Evolutionary conservation across 1,140 invertebrate species (phyloP), one percentile per base, ranked within the genome.

Genomic region (Macrotrachela quadricornifera): DNA sequence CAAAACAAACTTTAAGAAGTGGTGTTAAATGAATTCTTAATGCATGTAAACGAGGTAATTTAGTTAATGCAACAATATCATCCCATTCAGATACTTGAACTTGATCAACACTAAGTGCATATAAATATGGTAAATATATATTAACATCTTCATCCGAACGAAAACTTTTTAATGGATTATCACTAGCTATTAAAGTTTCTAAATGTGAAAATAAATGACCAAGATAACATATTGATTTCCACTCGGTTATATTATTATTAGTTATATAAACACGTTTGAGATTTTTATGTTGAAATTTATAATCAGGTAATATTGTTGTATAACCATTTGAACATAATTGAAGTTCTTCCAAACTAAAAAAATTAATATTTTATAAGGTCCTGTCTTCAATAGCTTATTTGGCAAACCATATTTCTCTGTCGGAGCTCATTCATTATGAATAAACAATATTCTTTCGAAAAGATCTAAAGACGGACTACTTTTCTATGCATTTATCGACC

Each of bases 291-390:
- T 67, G 67, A 40, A 73, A 70, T 13, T 63, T 58, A n/a, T 63
- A 57, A 40, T 64, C 68, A 1, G 79, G 55, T n/a, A 79, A 74
- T 1, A 90, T 79, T 54, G 76, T 75, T 14, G 73, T 75, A 65
- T 85, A 88, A 59, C 85, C 79, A 58, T 73, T 73, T 13, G 88
- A 72, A 58, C 84, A 87, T 55, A 91, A 67, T 67, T 91, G 85
- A 30, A 92, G 72, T 69, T 92, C 86, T 72, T 85, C 80, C n/a
- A 91, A 69, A 63, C 21, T 30, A 30, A 30, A 30, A 30, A n/a
- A n/a, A n/a, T n/a, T n/a, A n/a, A n/a, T n/a, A n/a, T n/a, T n/a
- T n/a, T n/a, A n/a, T n/a, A n/a, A n/a, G n/a, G n/a, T n/a, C n/a
- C n/a, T n/a, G n/a, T n/a, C n/a, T n/a, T n/a, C n/a, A n/a, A n/a